Conservation (phyloP, 2,888 invertebrate species). For the Caenorhabditis sp. region DNA sequence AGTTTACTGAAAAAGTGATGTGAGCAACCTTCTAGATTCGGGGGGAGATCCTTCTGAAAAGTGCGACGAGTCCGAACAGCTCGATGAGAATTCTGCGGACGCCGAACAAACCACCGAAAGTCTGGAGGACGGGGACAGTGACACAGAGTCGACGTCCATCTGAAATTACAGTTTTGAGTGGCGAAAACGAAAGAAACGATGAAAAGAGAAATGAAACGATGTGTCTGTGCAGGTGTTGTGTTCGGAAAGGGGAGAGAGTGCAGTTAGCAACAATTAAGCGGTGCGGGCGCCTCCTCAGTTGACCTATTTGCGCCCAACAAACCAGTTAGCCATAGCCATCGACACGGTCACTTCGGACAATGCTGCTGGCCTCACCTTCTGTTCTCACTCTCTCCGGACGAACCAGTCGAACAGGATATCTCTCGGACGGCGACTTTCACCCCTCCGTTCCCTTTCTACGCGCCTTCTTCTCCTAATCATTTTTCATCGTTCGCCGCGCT, state of each 20-base stretch:
- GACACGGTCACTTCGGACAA: conserved; percentile 45
- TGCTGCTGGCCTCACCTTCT: conserved; percentile 18
- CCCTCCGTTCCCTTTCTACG: conserved; percentile 36
- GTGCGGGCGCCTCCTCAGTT: conserved; percentile 52
- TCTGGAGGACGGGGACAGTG: conserved; percentile 64
- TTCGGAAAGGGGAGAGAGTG: conserved; percentile 30
- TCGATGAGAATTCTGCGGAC: conserved; percentile 66
- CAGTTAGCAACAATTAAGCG: conserved; percentile 55
- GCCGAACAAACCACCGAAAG: conserved; percentile 69
- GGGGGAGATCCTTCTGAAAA: conserved; percentile 70
- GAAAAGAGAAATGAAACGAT: conserved; percentile 15
- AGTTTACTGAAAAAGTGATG: too few relatives aligned
- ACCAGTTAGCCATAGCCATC: conserved; percentile 53
- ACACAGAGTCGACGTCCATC: conserved; percentile 67
- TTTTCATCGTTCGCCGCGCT: conserved; percentile 45
- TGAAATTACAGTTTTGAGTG: conserved; percentile 26
- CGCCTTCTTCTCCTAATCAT: conserved; percentile 34
- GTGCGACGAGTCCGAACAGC: conserved; percentile 67
- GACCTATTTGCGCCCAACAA: conserved; percentile 55
- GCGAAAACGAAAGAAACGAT: background rate
- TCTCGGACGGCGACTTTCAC: conserved; percentile 30
- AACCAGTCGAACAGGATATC: conserved; percentile 57
- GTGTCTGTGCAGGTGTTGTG: conserved; percentile 31
- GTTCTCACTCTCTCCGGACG: conserved; percentile 23
- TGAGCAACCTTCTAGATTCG: conserved; percentile 61